Evolutionary conservation across 2,797 vertebrate species (phyloP).

Genomic region (Coregonus ussuriensis): DNA sequence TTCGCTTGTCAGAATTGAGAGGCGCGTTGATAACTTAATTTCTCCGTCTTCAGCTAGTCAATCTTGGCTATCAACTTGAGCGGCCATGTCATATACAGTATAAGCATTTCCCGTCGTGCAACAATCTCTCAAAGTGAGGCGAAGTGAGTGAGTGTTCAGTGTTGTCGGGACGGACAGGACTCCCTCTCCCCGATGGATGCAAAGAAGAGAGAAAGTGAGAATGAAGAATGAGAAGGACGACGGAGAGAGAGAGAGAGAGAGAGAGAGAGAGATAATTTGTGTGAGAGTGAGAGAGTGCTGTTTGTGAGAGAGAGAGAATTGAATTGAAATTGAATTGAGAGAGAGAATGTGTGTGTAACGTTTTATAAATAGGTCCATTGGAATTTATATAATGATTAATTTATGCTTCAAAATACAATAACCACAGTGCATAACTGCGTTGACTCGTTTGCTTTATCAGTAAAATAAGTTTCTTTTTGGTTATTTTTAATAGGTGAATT

Average conservation of each 20-base stretch:
- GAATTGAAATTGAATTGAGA: neutral
- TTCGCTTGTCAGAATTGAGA: conserved; percentile 59
- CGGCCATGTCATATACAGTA: conserved; percentile 79
- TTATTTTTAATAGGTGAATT: neutral
- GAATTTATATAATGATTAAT: neutral
- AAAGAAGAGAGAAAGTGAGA: conserved; percentile 4
- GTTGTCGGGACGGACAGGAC: conserved; percentile 80
- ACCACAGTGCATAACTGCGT: neutral
- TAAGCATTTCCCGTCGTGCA: conserved; percentile 89
- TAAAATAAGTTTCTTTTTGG: neutral
- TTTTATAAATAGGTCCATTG: neutral
- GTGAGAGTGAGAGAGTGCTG: neutral
- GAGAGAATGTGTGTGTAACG: neutral
- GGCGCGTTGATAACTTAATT: conserved; percentile 71
- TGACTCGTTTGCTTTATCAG: neutral
- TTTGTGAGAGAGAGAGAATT: neutral
- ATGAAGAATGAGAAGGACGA: neutral
- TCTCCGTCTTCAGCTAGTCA: conserved; percentile 69
- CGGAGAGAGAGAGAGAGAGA: neutral
- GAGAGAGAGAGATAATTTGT: neutral
- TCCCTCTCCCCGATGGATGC: conserved; percentile 76
- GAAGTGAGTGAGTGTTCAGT: conserved; percentile 85
- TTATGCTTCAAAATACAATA: conserved; percentile 7
- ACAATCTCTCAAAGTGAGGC: conserved; percentile 69
- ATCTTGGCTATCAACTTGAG: conserved; percentile 77